A percentile compares a stretch with the other conserved stretches of the same genome.
These are phyloP conservation scores for Pseudomyrmex sp. DNA, from an alignment of 1,140 invertebrate species.

Conservation along the genomic window DNA sequence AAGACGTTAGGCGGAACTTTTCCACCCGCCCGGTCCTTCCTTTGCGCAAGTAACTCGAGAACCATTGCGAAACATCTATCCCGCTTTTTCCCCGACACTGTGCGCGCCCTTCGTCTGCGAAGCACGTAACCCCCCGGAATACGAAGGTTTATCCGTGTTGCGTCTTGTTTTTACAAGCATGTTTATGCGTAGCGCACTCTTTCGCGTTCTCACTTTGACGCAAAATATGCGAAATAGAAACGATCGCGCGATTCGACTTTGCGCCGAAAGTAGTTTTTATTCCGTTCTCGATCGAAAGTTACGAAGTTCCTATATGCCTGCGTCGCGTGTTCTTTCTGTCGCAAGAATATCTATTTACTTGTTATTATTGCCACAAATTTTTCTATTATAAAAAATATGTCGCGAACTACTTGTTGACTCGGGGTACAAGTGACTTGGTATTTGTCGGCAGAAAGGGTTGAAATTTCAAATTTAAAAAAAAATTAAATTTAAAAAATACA, in stretches of 20 bases:
- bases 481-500: too few relatives aligned
- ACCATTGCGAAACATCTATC: conserved; percentile 64
- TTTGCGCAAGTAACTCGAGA: conserved; percentile 71
- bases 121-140: conserved; percentile 55
- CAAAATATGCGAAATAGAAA: conserved; percentile 17
- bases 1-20: conserved; percentile 82
- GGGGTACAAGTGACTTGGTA: too few relatives aligned
- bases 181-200: conserved; percentile 57
- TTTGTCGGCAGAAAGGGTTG: too few relatives aligned
- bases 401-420: too few relatives aligned
- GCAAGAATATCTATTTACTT: neutral
- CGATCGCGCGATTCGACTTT: conserved; percentile 42
- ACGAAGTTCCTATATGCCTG: neutral
- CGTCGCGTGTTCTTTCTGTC: neutral
- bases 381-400: too few relatives aligned
- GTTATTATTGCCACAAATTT: too few relatives aligned
- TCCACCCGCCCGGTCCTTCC: conserved; percentile 13
- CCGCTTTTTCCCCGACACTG: conserved; percentile 22
- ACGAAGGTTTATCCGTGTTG: conserved; percentile 46
- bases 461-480: too few relatives aligned
- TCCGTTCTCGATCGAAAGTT: neutral
- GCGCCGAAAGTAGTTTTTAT: conserved; percentile 32
- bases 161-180: conserved; percentile 47
- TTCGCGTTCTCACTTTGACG: conserved; percentile 62
- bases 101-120: conserved; percentile 57